Percentiles rank a stretch among this genome's conserved stretches.
phyloP scores from a whole-genome alignment of 2,797 vertebrate species.

The Lophura swinhoii region DNA sequence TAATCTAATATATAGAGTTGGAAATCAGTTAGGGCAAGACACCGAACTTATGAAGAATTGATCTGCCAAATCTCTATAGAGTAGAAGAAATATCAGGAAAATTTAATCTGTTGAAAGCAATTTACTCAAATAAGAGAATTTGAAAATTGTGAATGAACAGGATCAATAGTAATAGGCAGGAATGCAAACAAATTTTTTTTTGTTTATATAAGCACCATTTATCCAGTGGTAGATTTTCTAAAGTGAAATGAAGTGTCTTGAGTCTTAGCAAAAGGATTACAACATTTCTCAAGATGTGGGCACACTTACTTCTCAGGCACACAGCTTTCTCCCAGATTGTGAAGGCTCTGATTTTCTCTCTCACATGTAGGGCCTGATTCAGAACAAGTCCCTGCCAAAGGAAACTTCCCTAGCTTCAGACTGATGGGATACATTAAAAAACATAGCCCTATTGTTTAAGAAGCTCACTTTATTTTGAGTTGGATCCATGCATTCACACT shows the following conservation, averaged over 20 bases:
- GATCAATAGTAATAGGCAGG: conserved; percentile 57
- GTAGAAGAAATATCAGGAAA: conserved; percentile 53
- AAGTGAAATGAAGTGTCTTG: not conserved
- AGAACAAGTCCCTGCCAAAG: not conserved
- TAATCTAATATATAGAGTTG: conserved; percentile 51
- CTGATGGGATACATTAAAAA: fast-evolving
- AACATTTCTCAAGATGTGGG: not conserved
- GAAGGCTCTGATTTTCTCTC: not conserved
- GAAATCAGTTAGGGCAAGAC: conserved; percentile 59
- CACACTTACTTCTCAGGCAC: not conserved
- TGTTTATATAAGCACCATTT: conserved; percentile 34
- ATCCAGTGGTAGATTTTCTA: conserved; percentile 41
- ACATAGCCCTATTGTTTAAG: not conserved
- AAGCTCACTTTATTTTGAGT: not conserved
- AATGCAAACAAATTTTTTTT: conserved; percentile 17
- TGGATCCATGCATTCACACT: not conserved
- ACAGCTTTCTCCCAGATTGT: not conserved
- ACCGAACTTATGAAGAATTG: conserved; percentile 58
- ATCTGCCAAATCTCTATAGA: conserved; percentile 61
- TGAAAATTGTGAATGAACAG: conserved; percentile 67
- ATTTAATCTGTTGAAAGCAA: conserved; percentile 50
- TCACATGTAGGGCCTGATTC: not conserved
- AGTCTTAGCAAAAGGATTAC: conserved; percentile 39
- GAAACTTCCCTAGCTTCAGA: conserved; percentile 24
- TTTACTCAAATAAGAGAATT: conserved; percentile 51